Evolutionary conservation across 1,140 invertebrate species (phyloP).

Genomic region (Papilio polytes): DNA sequence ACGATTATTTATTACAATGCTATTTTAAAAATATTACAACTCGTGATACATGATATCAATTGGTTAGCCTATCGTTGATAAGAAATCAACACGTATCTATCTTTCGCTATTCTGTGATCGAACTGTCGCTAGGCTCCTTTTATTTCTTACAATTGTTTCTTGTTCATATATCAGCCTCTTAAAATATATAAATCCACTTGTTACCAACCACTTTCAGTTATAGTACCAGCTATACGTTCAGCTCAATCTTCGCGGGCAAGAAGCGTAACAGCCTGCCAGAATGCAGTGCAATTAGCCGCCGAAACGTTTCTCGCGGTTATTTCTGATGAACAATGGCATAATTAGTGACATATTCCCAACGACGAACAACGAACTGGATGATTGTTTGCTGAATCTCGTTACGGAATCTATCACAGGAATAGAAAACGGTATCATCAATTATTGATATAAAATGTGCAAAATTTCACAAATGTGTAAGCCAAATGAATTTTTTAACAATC

Average conservation of each 20-base stretch:
- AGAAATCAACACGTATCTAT: neutral
- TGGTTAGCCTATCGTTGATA: neutral
- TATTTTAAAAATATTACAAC: neutral
- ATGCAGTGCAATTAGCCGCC: slow-evolving; percentile 64
- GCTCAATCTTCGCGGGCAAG: slow-evolving; percentile 61
- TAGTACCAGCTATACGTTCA: neutral
- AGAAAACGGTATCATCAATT: slow-evolving; percentile 5
- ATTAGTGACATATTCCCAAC: slow-evolving; percentile 39
- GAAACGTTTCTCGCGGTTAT: slow-evolving; percentile 56
- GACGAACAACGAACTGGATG: neutral
- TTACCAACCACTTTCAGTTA: neutral
- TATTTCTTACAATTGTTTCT: neutral
- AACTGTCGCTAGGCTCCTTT: neutral
- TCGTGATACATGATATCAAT: neutral
- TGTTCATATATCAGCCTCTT: neutral
- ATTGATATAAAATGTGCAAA: neutral
- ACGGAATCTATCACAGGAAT: neutral
- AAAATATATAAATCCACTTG: neutral
- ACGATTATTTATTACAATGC: neutral
- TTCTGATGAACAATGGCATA: slow-evolving; percentile 45
- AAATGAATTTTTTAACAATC: neutral
- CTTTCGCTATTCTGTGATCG: neutral
- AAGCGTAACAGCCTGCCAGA: slow-evolving; percentile 59
- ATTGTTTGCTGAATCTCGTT: neutral
- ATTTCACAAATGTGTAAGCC: neutral